Evolutionary conservation across 1,140 invertebrate species (phyloP), one percentile per base, ranked within the genome.

Genomic region (Limonius californicus): DNA sequence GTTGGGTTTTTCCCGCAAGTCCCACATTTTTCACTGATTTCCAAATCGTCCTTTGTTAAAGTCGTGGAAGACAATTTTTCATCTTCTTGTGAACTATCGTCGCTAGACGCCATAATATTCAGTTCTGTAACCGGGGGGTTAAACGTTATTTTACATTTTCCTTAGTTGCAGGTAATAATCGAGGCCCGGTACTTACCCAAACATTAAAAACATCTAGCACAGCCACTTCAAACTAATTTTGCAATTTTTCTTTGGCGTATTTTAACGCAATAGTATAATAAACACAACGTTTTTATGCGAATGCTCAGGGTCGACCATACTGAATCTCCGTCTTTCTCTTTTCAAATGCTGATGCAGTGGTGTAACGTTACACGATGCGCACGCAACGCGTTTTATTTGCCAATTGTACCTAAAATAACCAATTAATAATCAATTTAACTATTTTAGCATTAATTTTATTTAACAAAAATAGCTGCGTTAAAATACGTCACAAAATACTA

Each of bases 41-140:
- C 15, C 8, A 14, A 8, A 19, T 19, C 9, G 11, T 50, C 16
- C 4, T 50, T 9, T 8, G 15, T 18, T 11, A 50, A 7, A 18
- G 19, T 50, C 7, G n/a, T 9, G 4, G 16, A n/a, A 19, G 45
- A 50, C 16, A 50, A 18, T 50, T 21, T 50, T 50, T 50, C 45
- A 3, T 50, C 45, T 2, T 50, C 45, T 50, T 7, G 45, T 16
- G 45, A 8, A 12, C 45, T 19, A 7, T 50, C 45, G 14, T 50
- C 45, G 8, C 14, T 50, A 50, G 45, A 50, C 45, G 45, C 45
- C 45, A 50, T 50, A 50, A 50, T 50, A 50, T 50, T 50, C 14
- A 21, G 7, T 50, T 50, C 45, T 50, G n/a, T 12, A 45, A 45
- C 8, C 35, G 8, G n/a, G 8, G n/a, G 35, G n/a, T 39, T 39